A percentile compares a stretch with the other conserved stretches of the same genome.
Evolutionary conservation across 2,888 invertebrate genomes (phyloP).

Genomic region (Pasiphila rectangulata): DNA sequence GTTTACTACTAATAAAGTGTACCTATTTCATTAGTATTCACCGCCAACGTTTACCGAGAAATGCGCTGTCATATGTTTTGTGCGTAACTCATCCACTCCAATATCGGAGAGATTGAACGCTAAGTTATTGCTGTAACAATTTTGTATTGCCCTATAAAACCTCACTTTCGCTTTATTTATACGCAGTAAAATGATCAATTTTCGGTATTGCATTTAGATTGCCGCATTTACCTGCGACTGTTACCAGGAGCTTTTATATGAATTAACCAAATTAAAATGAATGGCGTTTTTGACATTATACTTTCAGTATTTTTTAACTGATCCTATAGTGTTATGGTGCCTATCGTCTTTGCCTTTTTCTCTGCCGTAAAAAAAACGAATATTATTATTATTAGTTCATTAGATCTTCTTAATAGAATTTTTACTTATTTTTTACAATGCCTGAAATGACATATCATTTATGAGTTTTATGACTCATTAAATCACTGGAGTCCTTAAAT

Average conservation of each 20-base stretch:
- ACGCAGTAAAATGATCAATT: constrained; percentile 76
- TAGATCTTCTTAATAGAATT: no score
- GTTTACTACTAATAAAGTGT: constrained; percentile 51
- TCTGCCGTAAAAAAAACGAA: no score
- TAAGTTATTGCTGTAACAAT: constrained; percentile 76
- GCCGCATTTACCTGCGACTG: constrained; percentile 37
- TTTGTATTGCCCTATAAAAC: constrained; percentile 77
- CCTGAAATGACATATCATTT: no score
- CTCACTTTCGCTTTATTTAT: constrained; percentile 76
- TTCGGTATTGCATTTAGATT: constrained; percentile 64
- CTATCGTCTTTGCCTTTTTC: no score
- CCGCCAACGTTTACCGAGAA: constrained; percentile 43
- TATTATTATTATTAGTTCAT: no score
- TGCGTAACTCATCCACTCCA: constrained; percentile 71
- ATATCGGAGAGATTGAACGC: constrained; percentile 70
- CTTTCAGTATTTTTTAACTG: no score
- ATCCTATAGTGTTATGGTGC: no score
- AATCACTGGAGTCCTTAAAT: no score
- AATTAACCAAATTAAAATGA: neutral
- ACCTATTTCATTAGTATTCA: constrained; percentile 50
- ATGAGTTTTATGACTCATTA: no score
- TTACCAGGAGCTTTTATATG: neutral
- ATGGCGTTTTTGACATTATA: no score
- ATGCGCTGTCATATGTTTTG: constrained; percentile 57
- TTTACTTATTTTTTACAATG: no score